A percentile compares a stretch with the other conserved stretches of the same genome.
Conservation (phyloP, 2,888 invertebrate species). For the Vanessa cardui region DNA sequence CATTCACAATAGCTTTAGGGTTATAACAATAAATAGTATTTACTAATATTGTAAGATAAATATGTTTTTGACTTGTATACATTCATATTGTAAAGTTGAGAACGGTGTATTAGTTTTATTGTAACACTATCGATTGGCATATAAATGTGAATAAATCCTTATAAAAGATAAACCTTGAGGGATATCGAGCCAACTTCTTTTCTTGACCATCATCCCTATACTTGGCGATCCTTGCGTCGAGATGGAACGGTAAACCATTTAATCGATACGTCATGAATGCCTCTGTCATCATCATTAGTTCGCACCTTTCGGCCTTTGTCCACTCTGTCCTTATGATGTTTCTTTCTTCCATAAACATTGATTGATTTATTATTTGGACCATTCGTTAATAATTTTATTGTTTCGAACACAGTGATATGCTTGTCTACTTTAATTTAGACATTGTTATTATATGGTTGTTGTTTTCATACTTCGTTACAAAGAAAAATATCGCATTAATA, state of each 20-base stretch:
- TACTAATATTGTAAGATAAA: constrained; percentile 76
- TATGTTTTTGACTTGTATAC: constrained; percentile 83
- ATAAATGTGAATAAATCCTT: constrained; percentile 81
- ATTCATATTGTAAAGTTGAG: constrained; percentile 76
- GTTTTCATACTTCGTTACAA: constrained; percentile 56
- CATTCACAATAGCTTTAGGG: constrained; percentile 79
- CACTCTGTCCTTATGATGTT: constrained; percentile 59
- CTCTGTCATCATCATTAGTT: constrained; percentile 81
- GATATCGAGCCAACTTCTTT: constrained; percentile 72
- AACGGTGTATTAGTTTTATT: constrained; percentile 77
- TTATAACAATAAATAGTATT: constrained; percentile 79
- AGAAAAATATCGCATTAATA: constrained; percentile 61
- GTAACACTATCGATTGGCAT: constrained; percentile 74
- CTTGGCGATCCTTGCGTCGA: constrained; percentile 78
- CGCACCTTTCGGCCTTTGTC: constrained; percentile 76
- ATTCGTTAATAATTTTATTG: constrained; percentile 36
- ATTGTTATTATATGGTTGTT: constrained; percentile 52
- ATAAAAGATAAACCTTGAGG: constrained; percentile 65
- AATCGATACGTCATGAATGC: constrained; percentile 82
- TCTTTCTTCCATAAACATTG: constrained; percentile 64
- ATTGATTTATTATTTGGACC: constrained; percentile 49
- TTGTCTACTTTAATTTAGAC: constrained; percentile 66
- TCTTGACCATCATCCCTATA: constrained; percentile 66
- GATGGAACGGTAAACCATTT: constrained; percentile 81
- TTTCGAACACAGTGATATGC: constrained; percentile 63